Evolutionary conservation across 1,140 invertebrate genomes (phyloP), one percentile per base, ranked within the genome.

Genomic region (Lysiphlebus fabarum): DNA sequence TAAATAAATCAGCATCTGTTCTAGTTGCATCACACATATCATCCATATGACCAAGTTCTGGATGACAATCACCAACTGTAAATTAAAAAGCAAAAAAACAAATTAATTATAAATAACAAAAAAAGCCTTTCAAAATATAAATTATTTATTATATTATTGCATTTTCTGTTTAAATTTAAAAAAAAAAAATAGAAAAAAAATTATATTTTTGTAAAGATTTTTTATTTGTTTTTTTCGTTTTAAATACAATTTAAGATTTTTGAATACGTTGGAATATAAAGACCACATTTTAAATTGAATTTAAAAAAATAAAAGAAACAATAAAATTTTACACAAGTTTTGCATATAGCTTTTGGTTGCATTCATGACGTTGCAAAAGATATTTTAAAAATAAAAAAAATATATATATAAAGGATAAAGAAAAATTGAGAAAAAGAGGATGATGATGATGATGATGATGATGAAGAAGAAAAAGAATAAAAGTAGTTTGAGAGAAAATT

Each of bases 1-100:
- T 88, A 69, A 83, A 85, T 2, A 91, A 77, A 4, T 80, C 81
- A 7, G 89, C 88, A 67, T 91, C 90, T 0, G 88, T 88, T 6
- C 81, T 83, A 60, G 91, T 88, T 34, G 79, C 75, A 47, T 81
- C 79, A 66, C 88, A 90, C 53, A 89, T 82, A 0, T 84, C 82
- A 8, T 82, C 76, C 45, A 87, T 66, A 5, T 76, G 56, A 6
- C 33, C 12, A n/a, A 33, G 17, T 8, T 65, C 48, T 34, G 65
- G 43, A 6, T 36, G 41, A 45, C 65, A 63, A 41, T 53, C 59
- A 1, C 62, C 62, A 50, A 64, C 53, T 61, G 50, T 11, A 38
- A 60, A 44, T 42, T 38, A 50, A 50, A 26, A 57, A 51, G 51
- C n/a, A 40, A 45, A 50, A 40, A 49, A 48, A 41, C 12, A 34